These are phyloP conservation scores for Laterallus jamaicensis DNA, from an alignment of 2,113 vertebrate genomes.

Conservation along the genomic window DNA sequence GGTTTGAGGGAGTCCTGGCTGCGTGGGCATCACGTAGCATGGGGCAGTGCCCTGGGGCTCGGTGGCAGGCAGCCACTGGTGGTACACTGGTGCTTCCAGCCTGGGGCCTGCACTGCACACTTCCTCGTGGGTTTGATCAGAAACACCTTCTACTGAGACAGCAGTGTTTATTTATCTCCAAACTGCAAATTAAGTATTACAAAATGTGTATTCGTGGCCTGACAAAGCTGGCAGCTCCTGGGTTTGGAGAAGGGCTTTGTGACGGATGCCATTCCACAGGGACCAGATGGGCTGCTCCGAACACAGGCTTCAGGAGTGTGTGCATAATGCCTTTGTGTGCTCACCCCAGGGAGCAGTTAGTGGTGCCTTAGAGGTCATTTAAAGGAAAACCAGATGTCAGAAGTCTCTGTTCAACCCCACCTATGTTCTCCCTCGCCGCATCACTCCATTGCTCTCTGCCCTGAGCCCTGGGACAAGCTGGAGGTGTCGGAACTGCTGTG, in stretches of 20 bases:
- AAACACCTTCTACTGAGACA: background rate
- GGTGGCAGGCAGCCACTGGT: too few relatives aligned
- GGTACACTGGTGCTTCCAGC: background rate
- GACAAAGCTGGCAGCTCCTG: background rate
- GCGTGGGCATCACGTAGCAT: fast-evolving
- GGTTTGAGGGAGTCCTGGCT: background rate
- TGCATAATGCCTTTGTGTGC: too few relatives aligned
- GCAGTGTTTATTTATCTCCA: background rate
- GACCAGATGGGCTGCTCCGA: background rate
- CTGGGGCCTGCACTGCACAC: background rate
- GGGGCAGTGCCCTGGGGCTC: background rate
- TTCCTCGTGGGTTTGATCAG: background rate
- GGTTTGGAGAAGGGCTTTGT: background rate
- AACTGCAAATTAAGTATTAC: background rate
- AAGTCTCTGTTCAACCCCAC: background rate
- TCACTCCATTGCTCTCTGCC: background rate
- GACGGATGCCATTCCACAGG: too few relatives aligned
- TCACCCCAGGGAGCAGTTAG: background rate
- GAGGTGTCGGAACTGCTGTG: background rate
- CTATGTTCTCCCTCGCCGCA: background rate
- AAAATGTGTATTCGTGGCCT: background rate
- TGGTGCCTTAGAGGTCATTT: background rate
- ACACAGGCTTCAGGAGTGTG: background rate
- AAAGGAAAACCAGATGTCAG: background rate
- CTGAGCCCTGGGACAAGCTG: background rate